phyloP scores from a whole-genome alignment of 2,113 vertebrate species.

The Pardalotus punctatus region DNA sequence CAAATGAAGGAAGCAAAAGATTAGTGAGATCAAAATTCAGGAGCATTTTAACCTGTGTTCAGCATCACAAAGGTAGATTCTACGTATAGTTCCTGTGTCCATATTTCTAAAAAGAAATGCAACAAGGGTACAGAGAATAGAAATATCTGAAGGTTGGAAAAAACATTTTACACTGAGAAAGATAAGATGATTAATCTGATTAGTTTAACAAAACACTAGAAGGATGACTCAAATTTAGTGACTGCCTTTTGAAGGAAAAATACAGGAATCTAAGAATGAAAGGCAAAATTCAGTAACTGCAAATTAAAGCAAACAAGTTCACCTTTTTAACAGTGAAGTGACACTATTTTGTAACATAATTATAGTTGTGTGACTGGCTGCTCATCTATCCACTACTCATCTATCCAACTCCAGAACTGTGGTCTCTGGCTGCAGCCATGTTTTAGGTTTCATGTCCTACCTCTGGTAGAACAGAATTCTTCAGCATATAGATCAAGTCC shows the following conservation, averaged over 20 bases:
- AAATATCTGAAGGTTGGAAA: background rate
- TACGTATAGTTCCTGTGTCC: background rate
- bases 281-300: background rate
- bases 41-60: background rate
- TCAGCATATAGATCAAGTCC: background rate
- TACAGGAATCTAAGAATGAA: background rate
- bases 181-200: background rate
- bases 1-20: background rate
- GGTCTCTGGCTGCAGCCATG: background rate
- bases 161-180: background rate
- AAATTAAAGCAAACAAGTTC: background rate
- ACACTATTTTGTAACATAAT: background rate
- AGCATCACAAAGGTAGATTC: background rate
- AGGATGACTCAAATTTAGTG: background rate
- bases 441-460: background rate
- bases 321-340: background rate
- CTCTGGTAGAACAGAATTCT: background rate
- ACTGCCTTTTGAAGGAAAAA: background rate
- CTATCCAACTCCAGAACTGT: background rate
- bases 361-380: accelerated
- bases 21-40: background rate
- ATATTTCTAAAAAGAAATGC: background rate
- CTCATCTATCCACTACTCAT: background rate
- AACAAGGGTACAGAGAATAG: background rate
- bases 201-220: background rate